Percentiles rank a stretch among this genome's conserved stretches.
phyloP scores from a whole-genome alignment of 2,113 vertebrate genomes.

The Tonatia bakeri region DNA sequence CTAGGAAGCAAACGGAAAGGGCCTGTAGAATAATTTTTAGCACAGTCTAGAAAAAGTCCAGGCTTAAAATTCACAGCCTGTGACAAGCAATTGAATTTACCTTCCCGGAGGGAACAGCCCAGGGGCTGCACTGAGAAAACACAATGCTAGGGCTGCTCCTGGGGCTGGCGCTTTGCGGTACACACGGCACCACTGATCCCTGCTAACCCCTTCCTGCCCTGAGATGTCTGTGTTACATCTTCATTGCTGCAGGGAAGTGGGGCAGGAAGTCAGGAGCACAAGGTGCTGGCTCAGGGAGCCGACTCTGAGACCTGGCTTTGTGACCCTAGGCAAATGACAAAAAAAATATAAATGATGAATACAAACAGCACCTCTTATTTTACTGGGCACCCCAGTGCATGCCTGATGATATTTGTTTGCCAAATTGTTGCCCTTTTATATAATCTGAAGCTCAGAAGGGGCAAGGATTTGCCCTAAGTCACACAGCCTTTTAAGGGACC shows the following conservation, averaged over 20 bases:
- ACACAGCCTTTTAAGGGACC: not conserved
- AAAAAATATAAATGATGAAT: not conserved
- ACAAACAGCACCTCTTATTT: not conserved
- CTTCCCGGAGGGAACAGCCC: not conserved
- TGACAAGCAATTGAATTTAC: not conserved
- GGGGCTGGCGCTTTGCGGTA: not conserved
- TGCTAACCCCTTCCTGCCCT: not conserved
- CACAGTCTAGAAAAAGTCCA: not conserved
- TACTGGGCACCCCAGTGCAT: accelerated
- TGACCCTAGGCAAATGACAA: not conserved
- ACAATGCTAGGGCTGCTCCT: not conserved
- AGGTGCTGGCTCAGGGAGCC: not conserved
- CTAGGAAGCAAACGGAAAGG: not conserved
- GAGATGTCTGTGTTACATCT: not conserved
- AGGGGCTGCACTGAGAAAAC: not conserved
- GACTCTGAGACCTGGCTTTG: not conserved
- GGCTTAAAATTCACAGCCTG: not conserved
- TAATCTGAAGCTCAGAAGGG: not conserved
- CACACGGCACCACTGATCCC: not conserved
- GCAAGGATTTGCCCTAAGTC: not conserved
- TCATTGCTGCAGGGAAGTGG: not conserved
- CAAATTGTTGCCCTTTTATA: not conserved
- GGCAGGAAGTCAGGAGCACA: not conserved
- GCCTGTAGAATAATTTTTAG: not conserved
- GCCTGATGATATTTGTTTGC: not conserved